Base-by-base conservation (phyloP, 2,113 vertebrate species). In the Zosterops pallidus region DNA sequence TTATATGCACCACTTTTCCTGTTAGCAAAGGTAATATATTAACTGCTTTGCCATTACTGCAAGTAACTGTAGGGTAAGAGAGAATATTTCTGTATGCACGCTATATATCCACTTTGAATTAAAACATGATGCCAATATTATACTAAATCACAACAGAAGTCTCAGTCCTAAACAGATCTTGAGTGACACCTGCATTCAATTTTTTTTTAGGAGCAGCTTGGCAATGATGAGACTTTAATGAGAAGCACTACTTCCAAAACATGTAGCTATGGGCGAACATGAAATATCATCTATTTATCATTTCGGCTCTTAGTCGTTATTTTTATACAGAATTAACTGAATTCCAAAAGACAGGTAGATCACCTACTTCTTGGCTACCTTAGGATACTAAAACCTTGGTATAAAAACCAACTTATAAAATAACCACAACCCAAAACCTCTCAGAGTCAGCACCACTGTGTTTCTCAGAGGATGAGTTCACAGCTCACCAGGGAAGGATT, bases 1-100 rank as follows among this genome's bases (percentile, higher is more conserved):
- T 98, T 97, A 96, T 94, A 97, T 93, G 97, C 93, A 97, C 94
- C 91, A 95, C 97, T 97, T 97, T 94, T 95, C 93, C 97, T 97
- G 94, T 97, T 96, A 97, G 85, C 91, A 96, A 95, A 96, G 95
- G 91, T 94, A 97, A 96, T 96, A 96, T 87, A 96, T 96, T 97
- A 97, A 96, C 76, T 74, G 62, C 63, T 95, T 94, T 85, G 80
- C 90, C 76, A 90, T 94, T 95, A 94, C 95, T 2, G 2, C 55
- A 79, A 96, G 89, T 92, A 91, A 95, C 88, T 65, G 44, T 9
- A 91, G 81, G 91, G 80, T 90, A 63, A 87, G 59, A 86, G 57
- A 85, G 94, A 92, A 63, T 89, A 92, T 77, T 96, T 95, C 72
- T 67, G 55, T 78, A 96, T 91, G 92, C 63, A 20, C 33, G 60